Percentiles rank a stretch among this genome's conserved stretches.
phyloP scores from a whole-genome alignment of 2,113 vertebrate genomes.

The Chrysemys picta region DNA sequence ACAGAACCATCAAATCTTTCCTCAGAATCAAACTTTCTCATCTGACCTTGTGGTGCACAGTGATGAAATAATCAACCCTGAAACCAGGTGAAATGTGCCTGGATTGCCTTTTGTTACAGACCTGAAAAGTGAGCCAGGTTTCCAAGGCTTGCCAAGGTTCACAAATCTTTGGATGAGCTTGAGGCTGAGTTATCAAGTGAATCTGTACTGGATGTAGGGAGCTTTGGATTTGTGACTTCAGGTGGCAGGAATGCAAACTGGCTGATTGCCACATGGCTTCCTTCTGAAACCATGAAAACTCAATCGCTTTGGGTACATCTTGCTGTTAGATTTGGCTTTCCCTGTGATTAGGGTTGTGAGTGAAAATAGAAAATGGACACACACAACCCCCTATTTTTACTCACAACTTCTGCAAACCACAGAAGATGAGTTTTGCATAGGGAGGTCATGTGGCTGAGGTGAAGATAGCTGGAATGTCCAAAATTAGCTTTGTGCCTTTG shows the following conservation, averaged over 20 bases:
- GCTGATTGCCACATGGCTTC: neutral
- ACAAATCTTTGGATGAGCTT: neutral
- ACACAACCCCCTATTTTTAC: neutral
- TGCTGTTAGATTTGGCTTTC: neutral
- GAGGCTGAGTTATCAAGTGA: accelerated
- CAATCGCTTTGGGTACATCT: neutral
- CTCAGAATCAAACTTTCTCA: neutral
- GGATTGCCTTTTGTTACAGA: neutral
- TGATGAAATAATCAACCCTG: neutral
- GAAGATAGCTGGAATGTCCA: neutral
- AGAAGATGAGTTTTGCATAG: neutral
- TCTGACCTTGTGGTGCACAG: neutral
- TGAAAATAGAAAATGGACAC: neutral
- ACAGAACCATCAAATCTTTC: neutral
- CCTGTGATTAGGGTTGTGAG: neutral
- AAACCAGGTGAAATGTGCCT: neutral
- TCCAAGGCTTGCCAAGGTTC: neutral
- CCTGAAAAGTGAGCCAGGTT: neutral
- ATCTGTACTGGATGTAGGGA: neutral
- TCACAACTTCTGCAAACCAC: neutral
- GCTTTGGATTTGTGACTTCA: neutral
- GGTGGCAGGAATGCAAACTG: neutral
- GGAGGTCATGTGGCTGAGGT: neutral
- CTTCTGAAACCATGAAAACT: neutral
- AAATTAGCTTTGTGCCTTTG: neutral